Base-by-base conservation (phyloP, 2,888 invertebrate genomes). In the Hypercompe scribonia region DNA sequence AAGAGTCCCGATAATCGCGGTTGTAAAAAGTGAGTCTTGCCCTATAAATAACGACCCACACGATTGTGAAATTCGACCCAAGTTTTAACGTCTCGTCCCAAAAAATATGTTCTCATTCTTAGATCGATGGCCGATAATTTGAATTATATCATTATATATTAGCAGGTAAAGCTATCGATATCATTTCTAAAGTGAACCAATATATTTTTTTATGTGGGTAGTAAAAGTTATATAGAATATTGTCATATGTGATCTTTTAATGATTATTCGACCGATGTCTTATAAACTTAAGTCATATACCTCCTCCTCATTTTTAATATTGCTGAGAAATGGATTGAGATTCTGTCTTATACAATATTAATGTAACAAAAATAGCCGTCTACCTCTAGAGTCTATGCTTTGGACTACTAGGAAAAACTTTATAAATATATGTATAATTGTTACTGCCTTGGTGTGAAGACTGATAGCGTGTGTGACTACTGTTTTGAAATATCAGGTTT, bases 81-180 rank as follows among this genome's bases (percentile, higher is more conserved):
- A 61, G 61, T 61, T n/a, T 46, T 63, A 73, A 70, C 21, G 70
- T 63, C 39, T 67, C 34, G 28, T 10, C 36, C 61, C 46, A 61
- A 66, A 66, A 70, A 70, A 67, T 70, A 42, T 70, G 54, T 66
- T 70, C 66, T 31, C 13, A 50, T 31, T 50, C 39, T 71, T 54
- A 67, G 74, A 74, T 74, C 67, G 74, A 74, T 70, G 42, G 36
- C 36, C 54, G 74, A 74, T 74, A 74, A 74, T 67, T 67, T 68
- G 34, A 65, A 70, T 70, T 73, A 69, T 70, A 64, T 67, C 67
- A 34, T 64, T 71, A 21, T 65, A 67, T 67, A 74, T 54, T 54
- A 74, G 70, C 70, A 74, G 70, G 68, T 74, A 70, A 71, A 66
- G 71, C 8, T 18, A 13, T 66, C 36, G 58, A 39, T 24, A 11